Evolutionary conservation across 1,140 invertebrate species (phyloP), one percentile per base, ranked within the genome.

Genomic region (Bombus polaris): DNA sequence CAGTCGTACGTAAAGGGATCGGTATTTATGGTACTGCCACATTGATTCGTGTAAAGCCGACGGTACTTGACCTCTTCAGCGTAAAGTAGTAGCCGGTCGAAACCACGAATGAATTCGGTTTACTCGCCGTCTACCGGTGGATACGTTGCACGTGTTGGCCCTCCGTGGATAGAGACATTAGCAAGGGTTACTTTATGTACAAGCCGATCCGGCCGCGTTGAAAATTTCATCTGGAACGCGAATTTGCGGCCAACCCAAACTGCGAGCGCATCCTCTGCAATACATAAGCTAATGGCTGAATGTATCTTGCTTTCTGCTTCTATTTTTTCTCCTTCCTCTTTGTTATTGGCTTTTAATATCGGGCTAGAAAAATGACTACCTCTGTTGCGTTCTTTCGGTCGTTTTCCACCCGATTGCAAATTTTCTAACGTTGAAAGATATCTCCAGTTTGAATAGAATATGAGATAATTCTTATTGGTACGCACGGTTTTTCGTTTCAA

Each of bases 1-100:
- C 68, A 53, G 74, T 70, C 87, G 83, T 84, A 85, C 86, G 89
- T 88, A 90, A 90, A 90, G 89, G 90, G 87, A 90, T 87, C 87
- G 84, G 89, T 91, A 91, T 91, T 91, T 91, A 91, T 90, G 90
- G 74, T 90, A 91, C 84, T 88, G 88, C 78, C 85, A 88, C 89
- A 91, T 91, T 90, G 90, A 91, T 91, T 90, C 90, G 89, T 88
- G 89, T 90, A 88, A 90, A 90, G 86, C 89, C 89, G 89, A 78
- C 82, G 89, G 80, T 90, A 89, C 89, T 87, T 89, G 89, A 89
- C 84, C 88, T 89, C 78, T 89, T 82, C 85, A 53, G 65, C 62
- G 87, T 81, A 47, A 89, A 87, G 72, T 89, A 89, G 88, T 89
- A 73, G 88, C 81, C 88, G 68, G 42, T 71, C 84, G 72, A 62